These are phyloP conservation scores for Tenthredo mesomela DNA, from an alignment of 2,888 invertebrate genomes.

Conservation along the genomic window DNA sequence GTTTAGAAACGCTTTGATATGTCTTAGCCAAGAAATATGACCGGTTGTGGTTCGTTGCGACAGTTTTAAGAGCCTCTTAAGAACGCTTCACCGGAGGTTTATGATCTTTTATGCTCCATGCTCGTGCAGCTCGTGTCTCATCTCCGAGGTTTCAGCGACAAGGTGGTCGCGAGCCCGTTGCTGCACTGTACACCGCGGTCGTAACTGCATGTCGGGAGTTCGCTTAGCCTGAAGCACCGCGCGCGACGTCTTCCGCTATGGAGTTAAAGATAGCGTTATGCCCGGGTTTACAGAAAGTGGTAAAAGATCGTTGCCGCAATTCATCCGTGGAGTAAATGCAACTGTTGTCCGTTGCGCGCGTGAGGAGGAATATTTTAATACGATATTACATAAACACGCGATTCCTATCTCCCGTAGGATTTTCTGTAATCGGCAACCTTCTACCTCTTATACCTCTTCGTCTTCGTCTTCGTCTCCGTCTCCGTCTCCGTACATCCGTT, in stretches of 20 bases:
- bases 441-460: no score
- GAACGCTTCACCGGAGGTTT: slow-evolving; percentile 59
- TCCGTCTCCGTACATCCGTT: neutral
- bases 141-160: slow-evolving; percentile 48
- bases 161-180: slow-evolving; percentile 32
- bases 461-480: neutral
- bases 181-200: neutral
- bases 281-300: neutral
- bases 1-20: slow-evolving; percentile 49
- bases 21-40: slow-evolving; percentile 63
- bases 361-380: neutral
- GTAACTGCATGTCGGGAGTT: slow-evolving; percentile 35
- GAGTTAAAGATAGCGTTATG: slow-evolving; percentile 1
- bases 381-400: neutral
- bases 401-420: neutral
- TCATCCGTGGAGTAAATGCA: neutral
- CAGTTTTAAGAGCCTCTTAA: slow-evolving; percentile 63
- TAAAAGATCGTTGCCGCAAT: neutral
- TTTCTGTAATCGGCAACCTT: neutral
- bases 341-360: neutral
- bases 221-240: slow-evolving; percentile 15
- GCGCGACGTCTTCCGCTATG: neutral
- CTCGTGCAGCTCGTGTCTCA: slow-evolving; percentile 43
- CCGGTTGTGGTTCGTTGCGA: slow-evolving; percentile 61
- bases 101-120: slow-evolving; percentile 57